A percentile compares a stretch with the other conserved stretches of the same genome.
Conservation (phyloP, 53 echinoderm and acorn worm genomes). For the Apostichopus leukothele region DNA sequence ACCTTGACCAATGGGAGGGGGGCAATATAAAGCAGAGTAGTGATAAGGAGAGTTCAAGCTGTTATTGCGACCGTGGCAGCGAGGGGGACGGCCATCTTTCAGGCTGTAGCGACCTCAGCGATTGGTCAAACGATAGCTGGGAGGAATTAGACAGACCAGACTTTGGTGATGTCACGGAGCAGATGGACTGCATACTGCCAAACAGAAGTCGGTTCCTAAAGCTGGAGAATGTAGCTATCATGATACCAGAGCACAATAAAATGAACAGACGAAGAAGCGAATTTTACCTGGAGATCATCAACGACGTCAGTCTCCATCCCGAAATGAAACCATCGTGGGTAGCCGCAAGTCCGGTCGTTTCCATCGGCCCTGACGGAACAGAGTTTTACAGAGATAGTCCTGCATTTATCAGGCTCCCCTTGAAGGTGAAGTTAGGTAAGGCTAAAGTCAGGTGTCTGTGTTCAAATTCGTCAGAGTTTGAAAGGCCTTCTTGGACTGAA, state of each 20-base stretch:
- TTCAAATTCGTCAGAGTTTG: slow-evolving; percentile 74
- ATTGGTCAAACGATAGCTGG: slow-evolving; percentile 63
- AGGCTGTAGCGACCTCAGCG: slow-evolving; percentile 54
- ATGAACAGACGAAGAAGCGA: slow-evolving; percentile 69
- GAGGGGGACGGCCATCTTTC: slow-evolving; percentile 60
- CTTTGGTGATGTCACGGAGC: slow-evolving; percentile 62
- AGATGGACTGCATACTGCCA: slow-evolving; percentile 72
- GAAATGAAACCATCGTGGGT: slow-evolving; percentile 56
- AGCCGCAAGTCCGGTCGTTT: slow-evolving; percentile 68
- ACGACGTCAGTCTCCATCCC: slow-evolving; percentile 66
- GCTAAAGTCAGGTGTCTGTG: slow-evolving; percentile 71
- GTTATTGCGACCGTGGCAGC: slow-evolving; percentile 85
- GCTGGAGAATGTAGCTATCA: slow-evolving; percentile 62
- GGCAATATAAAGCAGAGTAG: slow-evolving; percentile 44
- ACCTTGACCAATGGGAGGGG: slow-evolving; percentile 50
- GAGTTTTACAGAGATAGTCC: slow-evolving; percentile 84
- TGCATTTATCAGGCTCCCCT: slow-evolving; percentile 79
- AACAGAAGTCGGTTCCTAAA: slow-evolving; percentile 79
- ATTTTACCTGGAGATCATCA: slow-evolving; percentile 70
- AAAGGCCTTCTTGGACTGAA: slow-evolving; percentile 76
- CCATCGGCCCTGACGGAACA: slow-evolving; percentile 83
- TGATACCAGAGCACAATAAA: slow-evolving; percentile 92
- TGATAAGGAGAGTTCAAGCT: slow-evolving; percentile 64
- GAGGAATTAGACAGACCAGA: slow-evolving; percentile 68
- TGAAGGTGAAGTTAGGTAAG: slow-evolving; percentile 61